Base-by-base conservation (phyloP, 2,888 invertebrate species). In the Diarsia brunnea region DNA sequence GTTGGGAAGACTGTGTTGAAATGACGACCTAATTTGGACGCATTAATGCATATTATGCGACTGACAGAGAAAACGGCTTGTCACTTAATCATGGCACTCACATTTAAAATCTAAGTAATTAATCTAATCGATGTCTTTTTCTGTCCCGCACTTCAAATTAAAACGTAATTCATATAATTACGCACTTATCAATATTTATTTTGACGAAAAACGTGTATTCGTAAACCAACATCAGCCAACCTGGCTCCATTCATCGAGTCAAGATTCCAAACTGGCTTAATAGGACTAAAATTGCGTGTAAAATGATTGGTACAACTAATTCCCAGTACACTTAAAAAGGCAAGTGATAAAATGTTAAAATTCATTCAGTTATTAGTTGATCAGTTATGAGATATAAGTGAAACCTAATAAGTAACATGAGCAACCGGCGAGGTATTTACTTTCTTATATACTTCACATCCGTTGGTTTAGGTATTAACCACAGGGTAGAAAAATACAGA, bases 341-440 rank as follows among this genome's bases (percentile, higher is more conserved):
- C 24, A 85, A 73, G 83, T 61, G 73, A 69, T 63, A 64, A 61
- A 83, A 85, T 83, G 78, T 65, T 82, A 71, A 24, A 47, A 85
- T 77, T 85, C 27, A 82, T 82, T 85, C 66, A 72, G 38, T 78
- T 85, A 83, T 78, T 82, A 81, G n/a, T 78, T 60, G 85, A 77
- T 73, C 77, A 31, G 27, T 75, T 61, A 51, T 53, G 24, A 75
- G 69, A 73, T 69, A 73, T 38, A 76, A 60, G 45, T 61, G 65
- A 47, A 79, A 72, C 74, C 76, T 70, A 55, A 68, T 72, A 76
- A 51, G 61, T 79, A 60, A 60, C 66, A 3, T 49, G 51, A 31
- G 49, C 72, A 69, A 85, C 65, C 72, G 58, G 68, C 19, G 53
- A 69, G 73, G 55, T 67, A 73, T 71, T 65, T 65, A 66, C 64